Conservation (phyloP, 1,140 invertebrate genomes). For the Nilaparvata lugens region DNA sequence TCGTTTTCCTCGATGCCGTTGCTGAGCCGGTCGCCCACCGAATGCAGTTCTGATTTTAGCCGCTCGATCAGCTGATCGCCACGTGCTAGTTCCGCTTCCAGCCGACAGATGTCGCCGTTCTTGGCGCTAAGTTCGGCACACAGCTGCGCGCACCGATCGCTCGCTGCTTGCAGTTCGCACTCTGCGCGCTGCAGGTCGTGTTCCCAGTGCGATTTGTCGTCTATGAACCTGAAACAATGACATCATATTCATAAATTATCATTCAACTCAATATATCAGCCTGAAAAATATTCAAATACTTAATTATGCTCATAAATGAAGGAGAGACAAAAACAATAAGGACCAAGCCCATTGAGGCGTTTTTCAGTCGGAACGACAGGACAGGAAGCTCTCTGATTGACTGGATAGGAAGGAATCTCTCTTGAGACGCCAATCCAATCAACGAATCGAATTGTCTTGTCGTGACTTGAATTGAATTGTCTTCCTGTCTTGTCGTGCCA, state of each 20-base stretch:
- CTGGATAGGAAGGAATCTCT: too few species aligned
- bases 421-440: too few species aligned
- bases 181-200: conserved; percentile 49
- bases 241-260: background rate
- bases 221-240: conserved; percentile 21
- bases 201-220: conserved; percentile 54
- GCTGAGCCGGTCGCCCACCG: conserved; percentile 43
- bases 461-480: too few species aligned
- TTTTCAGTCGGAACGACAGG: too few species aligned
- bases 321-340: background rate
- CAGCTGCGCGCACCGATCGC: conserved; percentile 49
- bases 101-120: conserved; percentile 30
- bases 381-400: too few species aligned
- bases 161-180: conserved; percentile 49
- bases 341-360: too few species aligned
- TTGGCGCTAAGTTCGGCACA: conserved; percentile 47
- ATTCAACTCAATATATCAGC: background rate
- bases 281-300: background rate
- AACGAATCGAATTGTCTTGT: too few species aligned
- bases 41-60: conserved; percentile 48
- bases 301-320: too few species aligned
- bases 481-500: too few species aligned
- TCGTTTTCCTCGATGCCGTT: conserved; percentile 71
- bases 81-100: conserved; percentile 32
- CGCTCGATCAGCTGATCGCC: conserved; percentile 36